A percentile compares a stretch with the other conserved stretches of the same genome.
phyloP scores from a whole-genome alignment of 2,888 invertebrate genomes.

The Campoletis raptor region DNA sequence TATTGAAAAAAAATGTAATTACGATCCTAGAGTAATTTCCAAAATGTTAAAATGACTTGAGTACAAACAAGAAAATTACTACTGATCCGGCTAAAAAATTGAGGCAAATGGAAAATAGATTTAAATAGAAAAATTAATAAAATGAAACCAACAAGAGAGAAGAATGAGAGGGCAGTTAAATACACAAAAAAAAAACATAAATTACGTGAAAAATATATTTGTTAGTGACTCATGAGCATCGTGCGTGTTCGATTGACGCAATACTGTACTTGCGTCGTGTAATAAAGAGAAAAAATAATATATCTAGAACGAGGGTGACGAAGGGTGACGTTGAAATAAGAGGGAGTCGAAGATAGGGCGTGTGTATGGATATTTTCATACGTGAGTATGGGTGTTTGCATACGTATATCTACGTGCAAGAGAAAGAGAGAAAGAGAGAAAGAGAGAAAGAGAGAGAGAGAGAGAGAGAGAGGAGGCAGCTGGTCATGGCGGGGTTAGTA shows the following conservation, averaged over 20 bases:
- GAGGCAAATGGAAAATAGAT: not conserved
- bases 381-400: conserved; percentile 2
- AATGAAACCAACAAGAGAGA: not conserved
- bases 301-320: conserved; percentile 27
- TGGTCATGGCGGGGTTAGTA: conserved; percentile 70
- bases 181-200: not conserved
- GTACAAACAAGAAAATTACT: too few species aligned
- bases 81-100: not conserved
- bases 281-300: conserved; percentile 21
- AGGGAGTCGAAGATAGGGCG: conserved; percentile 7
- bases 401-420: not conserved
- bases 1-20: too few species aligned
- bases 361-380: conserved; percentile 20
- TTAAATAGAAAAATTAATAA: not conserved
- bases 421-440: conserved; percentile 2
- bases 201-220: not conserved
- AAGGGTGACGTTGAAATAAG: conserved; percentile 32
- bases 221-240: conserved; percentile 8
- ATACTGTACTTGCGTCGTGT: not conserved
- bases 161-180: not conserved
- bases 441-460: too few species aligned
- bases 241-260: conserved; percentile 6
- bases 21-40: too few species aligned
- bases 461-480: conserved; percentile 40
- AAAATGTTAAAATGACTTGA: too few species aligned